These are phyloP conservation scores for Cinclus cinclus DNA, from an alignment of 2,113 vertebrate genomes.

Conservation along the genomic window DNA sequence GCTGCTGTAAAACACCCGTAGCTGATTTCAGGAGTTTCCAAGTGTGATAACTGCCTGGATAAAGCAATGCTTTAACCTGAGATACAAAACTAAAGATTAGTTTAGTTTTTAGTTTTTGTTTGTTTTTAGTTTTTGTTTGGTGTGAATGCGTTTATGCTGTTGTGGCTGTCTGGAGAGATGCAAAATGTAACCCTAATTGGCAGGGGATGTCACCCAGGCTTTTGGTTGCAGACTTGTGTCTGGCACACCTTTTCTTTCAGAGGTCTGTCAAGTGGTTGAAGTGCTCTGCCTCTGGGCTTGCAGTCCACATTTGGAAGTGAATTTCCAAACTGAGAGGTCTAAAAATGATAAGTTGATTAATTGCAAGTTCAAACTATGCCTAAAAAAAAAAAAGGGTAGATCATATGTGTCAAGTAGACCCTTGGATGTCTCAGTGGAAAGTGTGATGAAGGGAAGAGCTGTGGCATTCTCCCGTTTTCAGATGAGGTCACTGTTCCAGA, in stretches of 20 bases:
- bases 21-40: not conserved
- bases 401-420: not conserved
- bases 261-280: not conserved
- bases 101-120: not conserved
- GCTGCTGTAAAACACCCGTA: not conserved
- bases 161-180: not conserved
- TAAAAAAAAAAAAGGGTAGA: not conserved
- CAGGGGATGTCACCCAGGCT: not conserved
- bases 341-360: not conserved
- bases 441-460: not conserved
- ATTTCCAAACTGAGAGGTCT: not conserved
- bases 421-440: slow-evolving; percentile 7
- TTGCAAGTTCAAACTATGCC: not conserved
- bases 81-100: not conserved
- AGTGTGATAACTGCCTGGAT: not conserved
- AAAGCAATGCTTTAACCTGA: not conserved
- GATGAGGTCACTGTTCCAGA: slow-evolving; percentile 7
- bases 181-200: not conserved
- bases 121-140: not conserved
- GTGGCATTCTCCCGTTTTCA: not conserved
- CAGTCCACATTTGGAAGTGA: not conserved
- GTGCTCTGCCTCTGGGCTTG: not conserved
- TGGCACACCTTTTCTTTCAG: not conserved
- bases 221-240: not conserved
- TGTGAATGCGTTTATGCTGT: not conserved